A percentile compares a stretch with the other conserved stretches of the same genome.
phyloP scores from a whole-genome alignment of 1,140 invertebrate genomes.

The Diprion similis region DNA sequence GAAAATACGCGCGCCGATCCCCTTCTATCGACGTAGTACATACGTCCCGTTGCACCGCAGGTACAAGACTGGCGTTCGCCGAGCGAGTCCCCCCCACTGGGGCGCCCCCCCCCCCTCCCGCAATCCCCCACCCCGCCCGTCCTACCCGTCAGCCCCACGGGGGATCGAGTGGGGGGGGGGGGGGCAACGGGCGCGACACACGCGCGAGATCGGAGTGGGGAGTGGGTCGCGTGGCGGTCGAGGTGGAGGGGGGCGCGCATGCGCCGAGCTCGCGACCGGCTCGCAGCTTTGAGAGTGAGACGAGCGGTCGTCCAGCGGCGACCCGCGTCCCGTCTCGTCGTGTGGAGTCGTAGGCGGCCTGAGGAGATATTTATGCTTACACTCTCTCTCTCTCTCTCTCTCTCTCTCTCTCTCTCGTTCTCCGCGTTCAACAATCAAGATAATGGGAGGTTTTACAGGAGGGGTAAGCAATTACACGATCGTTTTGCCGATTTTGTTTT shows the following conservation, averaged over 20 bases:
- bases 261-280: conserved; percentile 26
- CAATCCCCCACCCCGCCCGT: neutral
- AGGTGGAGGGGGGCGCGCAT: neutral
- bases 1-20: too few relatives aligned
- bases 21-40: neutral
- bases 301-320: conserved; percentile 12
- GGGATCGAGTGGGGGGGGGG: conserved; percentile 30
- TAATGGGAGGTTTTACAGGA: neutral
- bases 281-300: conserved; percentile 17
- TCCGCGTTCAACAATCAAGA: neutral
- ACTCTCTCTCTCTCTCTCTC: neutral
- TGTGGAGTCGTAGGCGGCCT: too few relatives aligned
- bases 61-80: neutral
- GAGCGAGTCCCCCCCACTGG: neutral
- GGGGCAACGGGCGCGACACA: conserved; percentile 54
- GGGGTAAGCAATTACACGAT: conserved; percentile 3
- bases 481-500: neutral
- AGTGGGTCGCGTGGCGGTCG: conserved; percentile 56
- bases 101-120: neutral
- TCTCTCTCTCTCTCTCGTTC: neutral
- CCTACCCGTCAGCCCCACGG: neutral
- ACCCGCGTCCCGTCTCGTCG: neutral
- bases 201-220: conserved; percentile 45
- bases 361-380: neutral
- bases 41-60: neutral